These are phyloP conservation scores for Neuroterus valhalla DNA, from an alignment of 1,140 invertebrate genomes.

Conservation along the genomic window DNA sequence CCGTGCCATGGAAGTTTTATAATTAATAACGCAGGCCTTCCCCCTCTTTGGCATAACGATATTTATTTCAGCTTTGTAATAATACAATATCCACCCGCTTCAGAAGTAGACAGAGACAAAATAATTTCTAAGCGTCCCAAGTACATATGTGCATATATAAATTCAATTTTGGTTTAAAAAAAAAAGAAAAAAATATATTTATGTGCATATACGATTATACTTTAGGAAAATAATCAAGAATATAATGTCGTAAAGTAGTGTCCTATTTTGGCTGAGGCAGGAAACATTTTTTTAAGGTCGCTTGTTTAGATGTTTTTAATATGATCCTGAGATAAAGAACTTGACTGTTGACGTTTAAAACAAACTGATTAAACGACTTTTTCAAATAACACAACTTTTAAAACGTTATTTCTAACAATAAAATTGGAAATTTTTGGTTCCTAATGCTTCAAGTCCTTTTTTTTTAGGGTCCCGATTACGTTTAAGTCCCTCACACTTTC, in stretches of 20 bases:
- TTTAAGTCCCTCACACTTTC: no score
- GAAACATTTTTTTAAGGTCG: neutral
- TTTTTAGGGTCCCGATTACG: no score
- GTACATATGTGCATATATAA: no score
- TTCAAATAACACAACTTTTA: neutral
- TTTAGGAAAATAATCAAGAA: neutral
- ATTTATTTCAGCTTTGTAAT: constrained; percentile 1
- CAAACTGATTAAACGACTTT: neutral
- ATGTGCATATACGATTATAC: neutral
- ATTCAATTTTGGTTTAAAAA: no score
- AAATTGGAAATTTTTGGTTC: no score
- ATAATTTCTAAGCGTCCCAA: neutral
- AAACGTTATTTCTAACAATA: no score
- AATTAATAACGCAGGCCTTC: neutral
- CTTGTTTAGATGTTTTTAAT: neutral
- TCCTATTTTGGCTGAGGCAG: neutral
- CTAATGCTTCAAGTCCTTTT: no score
- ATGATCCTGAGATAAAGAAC: neutral
- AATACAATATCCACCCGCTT: neutral
- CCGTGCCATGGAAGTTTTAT: constrained; percentile 8
- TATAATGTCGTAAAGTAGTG: constrained; percentile 13
- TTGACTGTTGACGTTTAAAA: neutral
- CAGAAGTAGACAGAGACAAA: neutral
- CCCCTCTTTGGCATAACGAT: neutral
- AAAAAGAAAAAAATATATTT: no score